phyloP scores from a whole-genome alignment of 1,140 invertebrate genomes.

The Caenorhabditis inopinata region DNA sequence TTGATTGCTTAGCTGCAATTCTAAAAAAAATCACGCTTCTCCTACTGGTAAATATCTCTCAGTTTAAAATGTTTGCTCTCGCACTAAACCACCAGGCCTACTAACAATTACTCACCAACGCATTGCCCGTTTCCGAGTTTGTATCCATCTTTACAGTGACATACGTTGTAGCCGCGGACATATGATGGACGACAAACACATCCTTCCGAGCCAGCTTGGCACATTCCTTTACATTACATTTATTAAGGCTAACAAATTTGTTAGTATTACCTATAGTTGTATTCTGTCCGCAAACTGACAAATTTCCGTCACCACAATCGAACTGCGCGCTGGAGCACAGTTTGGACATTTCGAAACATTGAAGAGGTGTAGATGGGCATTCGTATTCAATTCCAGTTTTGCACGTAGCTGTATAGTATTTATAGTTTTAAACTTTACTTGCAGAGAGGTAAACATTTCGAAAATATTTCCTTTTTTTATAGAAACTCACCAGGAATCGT shows the following conservation, averaged over 20 bases:
- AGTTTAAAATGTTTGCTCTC: not conserved
- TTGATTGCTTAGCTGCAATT: not conserved
- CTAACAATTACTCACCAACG: conserved; percentile 47
- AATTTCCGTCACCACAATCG: conserved; percentile 35
- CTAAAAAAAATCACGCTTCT: not conserved
- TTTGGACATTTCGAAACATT: conserved; percentile 53
- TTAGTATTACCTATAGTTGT: not conserved
- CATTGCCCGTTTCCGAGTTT: conserved; percentile 44
- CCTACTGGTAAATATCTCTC: not conserved
- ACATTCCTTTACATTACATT: conserved; percentile 33
- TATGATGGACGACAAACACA: conserved; percentile 51
- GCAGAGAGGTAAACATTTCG: not conserved
- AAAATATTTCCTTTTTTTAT: not conserved
- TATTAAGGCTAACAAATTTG: not conserved
- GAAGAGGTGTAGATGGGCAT: conserved; percentile 50
- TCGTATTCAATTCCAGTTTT: conserved; percentile 52
- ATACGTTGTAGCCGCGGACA: conserved; percentile 30
- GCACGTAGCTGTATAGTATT: conserved; percentile 46
- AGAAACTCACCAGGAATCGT: not conserved
- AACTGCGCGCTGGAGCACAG: conserved; percentile 49
- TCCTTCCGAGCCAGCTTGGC: not conserved
- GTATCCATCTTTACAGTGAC: conserved; percentile 49
- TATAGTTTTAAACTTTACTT: too few species aligned
- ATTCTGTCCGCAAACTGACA: conserved; percentile 29
- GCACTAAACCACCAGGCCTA: not conserved